These are phyloP conservation scores for Cephalopachus bancanus DNA, from an alignment of 2,797 vertebrate genomes.

Conservation along the genomic window DNA sequence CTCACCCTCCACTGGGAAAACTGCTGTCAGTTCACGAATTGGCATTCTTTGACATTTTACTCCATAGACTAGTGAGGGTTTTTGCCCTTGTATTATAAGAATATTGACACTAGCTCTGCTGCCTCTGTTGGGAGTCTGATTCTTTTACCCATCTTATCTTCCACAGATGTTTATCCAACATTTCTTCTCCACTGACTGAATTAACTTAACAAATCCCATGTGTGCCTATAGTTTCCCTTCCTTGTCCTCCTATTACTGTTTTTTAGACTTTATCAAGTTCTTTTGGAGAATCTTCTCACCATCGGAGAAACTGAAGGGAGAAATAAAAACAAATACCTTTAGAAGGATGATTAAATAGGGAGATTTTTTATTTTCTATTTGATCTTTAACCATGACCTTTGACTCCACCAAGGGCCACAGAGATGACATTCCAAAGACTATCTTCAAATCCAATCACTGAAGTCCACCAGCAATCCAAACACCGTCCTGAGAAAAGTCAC, in stretches of 20 bases:
- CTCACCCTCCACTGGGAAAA: conserved; percentile 67
- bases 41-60: conserved; percentile 68
- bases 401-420: background rate
- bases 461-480: background rate
- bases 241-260: background rate
- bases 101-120: conserved; percentile 12
- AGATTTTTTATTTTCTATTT: background rate
- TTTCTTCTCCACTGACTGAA: background rate
- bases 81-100: conserved; percentile 55
- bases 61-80: conserved; percentile 12
- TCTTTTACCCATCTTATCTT: background rate
- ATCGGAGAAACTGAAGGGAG: background rate
- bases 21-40: conserved; percentile 47
- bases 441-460: background rate
- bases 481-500: background rate
- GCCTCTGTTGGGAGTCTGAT: background rate
- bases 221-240: background rate
- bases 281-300: conserved; percentile 18
- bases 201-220: background rate
- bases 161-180: background rate
- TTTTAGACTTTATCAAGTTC: background rate
- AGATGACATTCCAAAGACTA: background rate
- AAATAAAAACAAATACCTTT: background rate
- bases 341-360: background rate
- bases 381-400: background rate